A percentile compares a stretch with the other conserved stretches of the same genome.
Conservation (phyloP, 2,888 invertebrate genomes). For the Chalcosyrphus nemorum region DNA sequence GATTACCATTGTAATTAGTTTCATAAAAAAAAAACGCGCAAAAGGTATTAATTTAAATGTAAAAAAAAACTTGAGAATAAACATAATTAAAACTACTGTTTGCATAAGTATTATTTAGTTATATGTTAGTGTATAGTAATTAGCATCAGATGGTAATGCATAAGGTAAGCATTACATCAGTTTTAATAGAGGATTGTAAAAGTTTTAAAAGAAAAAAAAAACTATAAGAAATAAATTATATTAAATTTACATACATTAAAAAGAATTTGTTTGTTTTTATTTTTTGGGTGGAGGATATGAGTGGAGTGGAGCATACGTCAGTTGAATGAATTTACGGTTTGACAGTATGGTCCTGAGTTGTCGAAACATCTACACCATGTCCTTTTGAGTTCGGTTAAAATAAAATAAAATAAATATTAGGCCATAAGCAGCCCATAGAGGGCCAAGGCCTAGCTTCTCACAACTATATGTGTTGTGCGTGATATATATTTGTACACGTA, state of each 20-base stretch:
- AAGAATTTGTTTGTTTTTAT: background rate
- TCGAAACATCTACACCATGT: no score
- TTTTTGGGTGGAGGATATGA: no score
- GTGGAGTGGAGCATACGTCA: no score
- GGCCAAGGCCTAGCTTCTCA: no score
- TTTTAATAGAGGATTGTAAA: slow-evolving; percentile 19
- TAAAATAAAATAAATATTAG: no score
- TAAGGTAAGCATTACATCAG: slow-evolving; percentile 6
- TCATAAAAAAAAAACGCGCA: background rate
- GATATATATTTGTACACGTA: no score
- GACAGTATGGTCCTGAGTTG: no score
- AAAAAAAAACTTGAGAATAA: background rate
- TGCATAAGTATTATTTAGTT: slow-evolving; percentile 63
- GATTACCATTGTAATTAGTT: background rate
- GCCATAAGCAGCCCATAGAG: no score
- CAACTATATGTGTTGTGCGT: no score
- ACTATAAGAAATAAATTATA: slow-evolving; percentile 60
- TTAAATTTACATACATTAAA: slow-evolving; percentile 43
- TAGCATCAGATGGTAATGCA: slow-evolving; percentile 1
- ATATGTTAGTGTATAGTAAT: slow-evolving; percentile 38
- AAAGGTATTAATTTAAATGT: background rate
- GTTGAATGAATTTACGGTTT: no score
- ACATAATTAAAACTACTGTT: background rate
- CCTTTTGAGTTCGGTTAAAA: no score
- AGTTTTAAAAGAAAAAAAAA: background rate